Conservation (phyloP, 2,113 vertebrate genomes). For the Cariama cristata region DNA sequence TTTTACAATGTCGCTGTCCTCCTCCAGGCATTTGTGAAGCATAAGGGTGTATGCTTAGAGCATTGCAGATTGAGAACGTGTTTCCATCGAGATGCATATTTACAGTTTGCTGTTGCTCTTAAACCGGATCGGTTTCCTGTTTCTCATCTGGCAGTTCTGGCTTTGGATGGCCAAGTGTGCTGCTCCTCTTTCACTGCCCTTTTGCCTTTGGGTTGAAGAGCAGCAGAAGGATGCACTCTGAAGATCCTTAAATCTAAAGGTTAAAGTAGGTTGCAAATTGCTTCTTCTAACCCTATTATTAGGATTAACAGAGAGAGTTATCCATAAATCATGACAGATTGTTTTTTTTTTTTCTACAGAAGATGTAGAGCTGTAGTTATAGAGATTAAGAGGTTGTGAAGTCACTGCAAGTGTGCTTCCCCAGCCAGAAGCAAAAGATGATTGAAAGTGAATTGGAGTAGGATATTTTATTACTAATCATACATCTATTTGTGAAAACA, state of each 20-base stretch:
- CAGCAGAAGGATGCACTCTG: not conserved
- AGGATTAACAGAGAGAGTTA: constrained; percentile 33
- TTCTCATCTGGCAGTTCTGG: not conserved
- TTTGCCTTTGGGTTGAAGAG: not conserved
- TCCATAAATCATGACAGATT: not conserved
- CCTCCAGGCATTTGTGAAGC: constrained; percentile 50
- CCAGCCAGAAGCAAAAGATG: not conserved
- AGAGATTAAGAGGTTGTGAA: not conserved
- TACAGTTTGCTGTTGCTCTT: constrained; percentile 6
- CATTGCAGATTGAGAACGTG: constrained; percentile 8
- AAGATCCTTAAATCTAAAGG: not conserved
- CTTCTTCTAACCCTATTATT: constrained; percentile 23
- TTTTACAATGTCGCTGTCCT: constrained; percentile 1
- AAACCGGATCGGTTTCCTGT: constrained; percentile 10
- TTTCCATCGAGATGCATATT: constrained; percentile 8
- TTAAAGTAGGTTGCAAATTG: constrained; percentile 28
- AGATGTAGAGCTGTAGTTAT: not conserved
- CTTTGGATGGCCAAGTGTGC: not conserved
- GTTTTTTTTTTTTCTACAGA: not conserved
- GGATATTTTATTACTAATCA: constrained; percentile 9
- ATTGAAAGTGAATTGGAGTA: not conserved
- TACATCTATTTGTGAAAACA: not conserved
- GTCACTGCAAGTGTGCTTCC: not conserved
- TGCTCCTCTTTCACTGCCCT: not conserved
- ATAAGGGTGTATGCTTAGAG: constrained; percentile 42